Evolutionary conservation across 2,113 vertebrate genomes (phyloP).

Genomic region (Sebastes fasciatus): DNA sequence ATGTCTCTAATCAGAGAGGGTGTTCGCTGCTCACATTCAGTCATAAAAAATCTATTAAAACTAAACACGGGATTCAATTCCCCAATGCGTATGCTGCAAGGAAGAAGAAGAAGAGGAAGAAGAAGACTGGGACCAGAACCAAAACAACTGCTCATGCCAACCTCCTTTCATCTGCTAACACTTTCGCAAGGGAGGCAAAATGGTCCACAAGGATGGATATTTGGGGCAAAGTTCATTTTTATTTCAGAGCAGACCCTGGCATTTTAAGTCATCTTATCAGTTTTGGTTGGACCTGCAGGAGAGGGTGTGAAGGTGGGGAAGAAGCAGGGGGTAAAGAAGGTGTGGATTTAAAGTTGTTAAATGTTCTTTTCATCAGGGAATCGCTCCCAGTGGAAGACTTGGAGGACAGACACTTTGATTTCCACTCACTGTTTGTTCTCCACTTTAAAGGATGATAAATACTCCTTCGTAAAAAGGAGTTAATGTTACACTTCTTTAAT

Average conservation of each 20-base stretch:
- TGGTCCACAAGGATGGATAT: constrained; percentile 9
- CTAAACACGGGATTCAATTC: constrained; percentile 37
- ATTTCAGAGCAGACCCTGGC: constrained; percentile 41
- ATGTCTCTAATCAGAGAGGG: constrained; percentile 49
- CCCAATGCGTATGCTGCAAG: constrained; percentile 1
- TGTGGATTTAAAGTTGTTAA: constrained; percentile 30
- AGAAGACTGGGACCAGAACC: constrained; percentile 35
- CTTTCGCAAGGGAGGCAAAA: constrained; percentile 20
- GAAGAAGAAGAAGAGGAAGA: constrained; percentile 17
- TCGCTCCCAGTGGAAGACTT: not conserved
- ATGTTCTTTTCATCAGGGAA: constrained; percentile 26
- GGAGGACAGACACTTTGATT: constrained; percentile 22
- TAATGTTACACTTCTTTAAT: constrained; percentile 31
- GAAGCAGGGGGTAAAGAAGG: not conserved
- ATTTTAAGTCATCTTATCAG: constrained; percentile 60
- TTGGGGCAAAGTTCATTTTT: constrained; percentile 57
- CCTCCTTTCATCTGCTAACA: constrained; percentile 55
- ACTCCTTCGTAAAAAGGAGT: not conserved
- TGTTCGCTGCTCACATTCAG: constrained; percentile 42
- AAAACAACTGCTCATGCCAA: constrained; percentile 31
- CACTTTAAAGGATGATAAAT: constrained; percentile 44
- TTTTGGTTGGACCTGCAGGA: constrained; percentile 27
- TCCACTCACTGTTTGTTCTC: constrained; percentile 11
- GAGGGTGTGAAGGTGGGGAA: constrained; percentile 5
- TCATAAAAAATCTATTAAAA: constrained; percentile 60